Evolutionary conservation across 2,797 vertebrate genomes (phyloP), one percentile per base, ranked within the genome.

Genomic region (Thunnus albacares): DNA sequence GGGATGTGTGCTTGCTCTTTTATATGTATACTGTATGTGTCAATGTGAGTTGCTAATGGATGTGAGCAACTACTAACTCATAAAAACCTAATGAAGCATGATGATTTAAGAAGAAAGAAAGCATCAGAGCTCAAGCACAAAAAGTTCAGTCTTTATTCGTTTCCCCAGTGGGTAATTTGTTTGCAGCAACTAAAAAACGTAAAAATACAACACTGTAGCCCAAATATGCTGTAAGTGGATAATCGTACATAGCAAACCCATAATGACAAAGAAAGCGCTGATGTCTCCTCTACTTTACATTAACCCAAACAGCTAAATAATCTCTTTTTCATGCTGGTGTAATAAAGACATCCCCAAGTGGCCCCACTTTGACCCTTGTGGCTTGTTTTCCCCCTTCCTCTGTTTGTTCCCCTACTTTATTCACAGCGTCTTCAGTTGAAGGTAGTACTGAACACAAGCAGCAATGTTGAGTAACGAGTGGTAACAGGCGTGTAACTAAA

Each of bases 401-500:
- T 35, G 20, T 75, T 77, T 47, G 33, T 74, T 75, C 53, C 45
- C 2, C 3, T 52, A 9, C 57, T 79, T 68, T 67, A 66, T 68
- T 65, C 59, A 33, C 9, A 2, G 9, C 33, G 6, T 38, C 61
- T 49, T 18, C 12, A 69, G 60, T 67, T 35, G 17, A 71, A 24
- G 66, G 26, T 71, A 76, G 80, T 68, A 56, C 57, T n/a, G 66
- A 84, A 84, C 68, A 72, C 72, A 33, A 76, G 83, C 82, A 64
- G 73, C 83, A 82, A 86, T 87, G 85, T 88, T 87, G 89, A 87
- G 81, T 90, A 89, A 89, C 86, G 88, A 89, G 71, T 4, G 53
- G 67, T 81, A 87, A 87, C 87, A 81, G 77, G 74, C 70, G 15
- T 64, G 73, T 61, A 69, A 81, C 80, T 74, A 86, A 90, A 87